Conservation (phyloP, 2,797 vertebrate species). For the Parauchenoglanis ngamensis region DNA sequence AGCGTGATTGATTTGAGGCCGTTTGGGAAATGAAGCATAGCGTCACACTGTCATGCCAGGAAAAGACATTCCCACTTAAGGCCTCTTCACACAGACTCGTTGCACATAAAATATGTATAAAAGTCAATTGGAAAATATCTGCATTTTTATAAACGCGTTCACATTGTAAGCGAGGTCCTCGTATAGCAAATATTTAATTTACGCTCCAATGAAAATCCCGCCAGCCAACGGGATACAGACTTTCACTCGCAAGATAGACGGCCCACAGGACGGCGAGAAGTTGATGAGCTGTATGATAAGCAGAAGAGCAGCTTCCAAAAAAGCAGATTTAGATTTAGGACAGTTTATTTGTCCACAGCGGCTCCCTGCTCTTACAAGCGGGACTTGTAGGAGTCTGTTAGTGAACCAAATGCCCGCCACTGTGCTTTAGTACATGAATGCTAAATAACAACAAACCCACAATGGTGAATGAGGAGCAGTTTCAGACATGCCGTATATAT, state of each 20-base stretch:
- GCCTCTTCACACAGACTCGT: not conserved
- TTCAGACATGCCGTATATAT: not conserved
- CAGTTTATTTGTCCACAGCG: not conserved
- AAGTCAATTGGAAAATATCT: not conserved
- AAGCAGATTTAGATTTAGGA: not conserved
- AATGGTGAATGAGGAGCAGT: not conserved
- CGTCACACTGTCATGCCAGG: conserved; percentile 2
- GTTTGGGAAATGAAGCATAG: conserved; percentile 38
- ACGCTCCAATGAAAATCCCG: not conserved
- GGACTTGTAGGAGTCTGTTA: not conserved
- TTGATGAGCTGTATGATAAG: conserved; percentile 3
- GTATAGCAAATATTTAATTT: not conserved
- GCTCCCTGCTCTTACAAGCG: not conserved
- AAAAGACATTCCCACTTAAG: conserved; percentile 19
- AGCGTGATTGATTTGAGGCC: conserved; percentile 30
- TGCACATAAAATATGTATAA: not conserved
- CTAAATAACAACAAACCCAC: not conserved
- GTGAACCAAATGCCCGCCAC: not conserved
- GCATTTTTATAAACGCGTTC: not conserved
- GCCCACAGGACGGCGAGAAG: not conserved
- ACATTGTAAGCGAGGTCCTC: not conserved
- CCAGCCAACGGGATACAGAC: not conserved
- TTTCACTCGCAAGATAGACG: not conserved
- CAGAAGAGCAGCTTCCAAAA: not conserved
- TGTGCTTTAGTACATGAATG: not conserved